Evolutionary conservation across 2,888 invertebrate species (phyloP), one percentile per base, ranked within the genome.

Genomic region (Nomada flava): DNA sequence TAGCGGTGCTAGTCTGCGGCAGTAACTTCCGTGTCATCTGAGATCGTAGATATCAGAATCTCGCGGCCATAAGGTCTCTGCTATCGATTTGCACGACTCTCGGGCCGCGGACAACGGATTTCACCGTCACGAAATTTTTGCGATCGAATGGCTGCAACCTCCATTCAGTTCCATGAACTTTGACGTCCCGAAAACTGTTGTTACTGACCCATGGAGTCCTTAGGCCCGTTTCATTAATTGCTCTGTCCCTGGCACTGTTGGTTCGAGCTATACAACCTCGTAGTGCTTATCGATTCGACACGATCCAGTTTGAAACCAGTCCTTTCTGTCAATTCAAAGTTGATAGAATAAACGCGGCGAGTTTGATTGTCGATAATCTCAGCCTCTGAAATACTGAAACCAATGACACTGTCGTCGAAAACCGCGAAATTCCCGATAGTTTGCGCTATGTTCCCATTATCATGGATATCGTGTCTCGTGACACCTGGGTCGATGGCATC

Each of bases 401-500:
- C 9, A 55, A 69, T 57, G 44, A 23, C 44, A 23, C n/a, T 20
- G n/a, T 44, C 68, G 23, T 69, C 68, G 57, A 69, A 69, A 69
- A 57, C 68, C 57, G 26, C 68, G 44, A 69, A 44, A 71, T 62
- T 20, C 18, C 18, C 44, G 29, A 62, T 29, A 62, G 60, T 3
- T 26, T 2, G 42, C 50, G 60, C 44, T 62, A 60, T 36, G 76
- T 64, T 59, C 18, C 44, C 26, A 36, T 68, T 59, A 70, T 64
- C 55, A 44, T 59, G 18, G 50, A 44, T 70, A 47, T 76, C 44
- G 69, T 44, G 76, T 70, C 42, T 26, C 29, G 44, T 76, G 52
- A 64, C 72, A 76, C 72, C 55, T 44, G 59, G 64, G 29, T 26
- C 59, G 52, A 76, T 64, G 42, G 36, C 69, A 64, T 79, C 76